These are phyloP conservation scores for Hystrix cristata DNA, from an alignment of 2,113 vertebrate species.

Conservation along the genomic window DNA sequence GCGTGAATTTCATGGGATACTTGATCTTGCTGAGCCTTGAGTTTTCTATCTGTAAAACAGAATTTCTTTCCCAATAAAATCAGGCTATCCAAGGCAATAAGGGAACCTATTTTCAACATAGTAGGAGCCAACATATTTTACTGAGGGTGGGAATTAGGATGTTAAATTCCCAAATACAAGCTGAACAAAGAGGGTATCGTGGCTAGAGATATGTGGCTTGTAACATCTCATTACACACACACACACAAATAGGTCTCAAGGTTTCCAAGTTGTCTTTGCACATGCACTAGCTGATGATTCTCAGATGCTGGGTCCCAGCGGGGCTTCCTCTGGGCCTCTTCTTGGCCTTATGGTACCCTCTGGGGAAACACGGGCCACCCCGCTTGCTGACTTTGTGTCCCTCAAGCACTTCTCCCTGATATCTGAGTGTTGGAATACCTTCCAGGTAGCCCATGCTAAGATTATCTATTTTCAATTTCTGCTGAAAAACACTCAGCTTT, in stretches of 20 bases:
- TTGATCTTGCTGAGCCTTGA: background rate
- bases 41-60: background rate
- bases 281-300: background rate
- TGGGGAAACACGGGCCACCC: background rate
- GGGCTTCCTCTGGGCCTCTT: background rate
- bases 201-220: background rate
- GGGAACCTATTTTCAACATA: background rate
- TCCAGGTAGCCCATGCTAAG: background rate
- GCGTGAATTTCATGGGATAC: background rate
- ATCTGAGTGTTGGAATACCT: background rate
- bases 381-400: background rate
- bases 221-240: background rate
- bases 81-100: background rate
- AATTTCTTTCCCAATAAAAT: background rate
- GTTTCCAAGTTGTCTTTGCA: background rate
- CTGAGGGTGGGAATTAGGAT: background rate
- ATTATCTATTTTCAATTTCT: background rate
- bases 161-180: background rate
- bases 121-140: background rate
- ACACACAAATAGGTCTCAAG: background rate
- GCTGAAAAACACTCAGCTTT: background rate
- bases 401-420: background rate
- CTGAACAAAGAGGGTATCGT: accelerated
- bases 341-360: accelerated
- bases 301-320: background rate